Conservation (phyloP, 1,140 invertebrate species). For the Macrocentrus cingulum region DNA sequence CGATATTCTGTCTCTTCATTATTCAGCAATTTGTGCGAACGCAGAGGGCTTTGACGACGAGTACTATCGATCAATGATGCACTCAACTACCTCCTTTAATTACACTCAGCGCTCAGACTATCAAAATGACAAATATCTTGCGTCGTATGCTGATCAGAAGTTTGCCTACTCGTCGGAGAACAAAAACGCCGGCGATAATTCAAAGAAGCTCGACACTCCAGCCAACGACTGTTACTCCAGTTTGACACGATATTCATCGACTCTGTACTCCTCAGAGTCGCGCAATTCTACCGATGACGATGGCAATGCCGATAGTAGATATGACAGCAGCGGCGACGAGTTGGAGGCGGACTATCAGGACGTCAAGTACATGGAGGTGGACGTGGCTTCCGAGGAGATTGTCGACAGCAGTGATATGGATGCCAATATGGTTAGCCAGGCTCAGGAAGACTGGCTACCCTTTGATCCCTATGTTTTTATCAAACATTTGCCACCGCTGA, state of each 20-base stretch:
- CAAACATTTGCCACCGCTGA: slow-evolving; percentile 87
- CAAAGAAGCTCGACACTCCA: too few species aligned
- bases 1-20: slow-evolving; percentile 52
- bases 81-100: slow-evolving; percentile 44
- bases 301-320: slow-evolving; percentile 44
- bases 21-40: slow-evolving; percentile 43
- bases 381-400: slow-evolving; percentile 55
- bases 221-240: not conserved
- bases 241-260: slow-evolving; percentile 42
- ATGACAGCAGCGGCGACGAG: slow-evolving; percentile 38
- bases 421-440: slow-evolving; percentile 59
- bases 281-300: slow-evolving; percentile 29
- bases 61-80: slow-evolving; percentile 47
- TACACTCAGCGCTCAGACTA: slow-evolving; percentile 37
- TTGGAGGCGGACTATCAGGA: slow-evolving; percentile 49
- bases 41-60: slow-evolving; percentile 47
- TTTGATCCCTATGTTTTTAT: slow-evolving; percentile 92
- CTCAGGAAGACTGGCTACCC: slow-evolving; percentile 75
- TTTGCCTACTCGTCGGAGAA: too few species aligned
- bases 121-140: slow-evolving; percentile 35
- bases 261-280: slow-evolving; percentile 7
- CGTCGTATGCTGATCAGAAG: slow-evolving; percentile 23
- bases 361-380: slow-evolving; percentile 54
- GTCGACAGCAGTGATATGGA: slow-evolving; percentile 60
- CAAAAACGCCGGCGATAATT: too few species aligned